Percentiles rank a stretch among this genome's conserved stretches.
These are phyloP conservation scores for Diarsia dahlii DNA, from an alignment of 2,888 invertebrate species.

Conservation along the genomic window DNA sequence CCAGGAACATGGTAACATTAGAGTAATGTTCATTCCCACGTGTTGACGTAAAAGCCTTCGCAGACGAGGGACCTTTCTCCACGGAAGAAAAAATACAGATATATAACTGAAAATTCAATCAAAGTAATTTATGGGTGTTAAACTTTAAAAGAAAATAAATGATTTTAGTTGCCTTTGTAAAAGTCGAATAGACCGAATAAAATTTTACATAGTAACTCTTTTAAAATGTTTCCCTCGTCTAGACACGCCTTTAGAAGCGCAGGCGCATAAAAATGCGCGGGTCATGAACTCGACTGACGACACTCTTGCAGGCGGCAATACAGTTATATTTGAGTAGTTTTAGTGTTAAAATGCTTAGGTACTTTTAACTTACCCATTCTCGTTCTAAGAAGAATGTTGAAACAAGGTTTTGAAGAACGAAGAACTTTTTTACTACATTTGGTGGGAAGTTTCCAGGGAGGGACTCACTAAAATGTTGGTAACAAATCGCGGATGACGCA, in stretches of 20 bases:
- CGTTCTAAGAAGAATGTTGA: neutral
- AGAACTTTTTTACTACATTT: neutral
- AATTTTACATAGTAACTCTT: neutral
- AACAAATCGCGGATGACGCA: neutral
- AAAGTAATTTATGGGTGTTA: neutral
- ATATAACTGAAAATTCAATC: neutral
- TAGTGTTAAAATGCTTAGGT: slow-evolving; percentile 18
- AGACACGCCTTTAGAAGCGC: slow-evolving; percentile 43
- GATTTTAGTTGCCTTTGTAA: neutral
- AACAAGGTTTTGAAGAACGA: neutral
- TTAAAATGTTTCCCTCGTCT: neutral
- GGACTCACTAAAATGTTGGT: slow-evolving; percentile 13
- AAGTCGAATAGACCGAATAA: neutral
- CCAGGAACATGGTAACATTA: slow-evolving; percentile 66
- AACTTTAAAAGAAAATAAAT: neutral
- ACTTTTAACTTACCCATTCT: slow-evolving; percentile 21
- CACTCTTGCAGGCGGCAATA: slow-evolving; percentile 46
- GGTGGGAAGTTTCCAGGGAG: neutral
- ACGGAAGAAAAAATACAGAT: neutral
- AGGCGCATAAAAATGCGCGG: slow-evolving; percentile 68
- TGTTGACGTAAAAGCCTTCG: slow-evolving; percentile 52
- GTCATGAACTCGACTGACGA: slow-evolving; percentile 71
- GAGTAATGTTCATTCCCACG: slow-evolving; percentile 70
- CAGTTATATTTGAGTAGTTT: slow-evolving; percentile 41
- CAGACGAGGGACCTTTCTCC: neutral